Conservation (phyloP, 2,888 invertebrate species). For the Drosophila basisetae region DNA sequence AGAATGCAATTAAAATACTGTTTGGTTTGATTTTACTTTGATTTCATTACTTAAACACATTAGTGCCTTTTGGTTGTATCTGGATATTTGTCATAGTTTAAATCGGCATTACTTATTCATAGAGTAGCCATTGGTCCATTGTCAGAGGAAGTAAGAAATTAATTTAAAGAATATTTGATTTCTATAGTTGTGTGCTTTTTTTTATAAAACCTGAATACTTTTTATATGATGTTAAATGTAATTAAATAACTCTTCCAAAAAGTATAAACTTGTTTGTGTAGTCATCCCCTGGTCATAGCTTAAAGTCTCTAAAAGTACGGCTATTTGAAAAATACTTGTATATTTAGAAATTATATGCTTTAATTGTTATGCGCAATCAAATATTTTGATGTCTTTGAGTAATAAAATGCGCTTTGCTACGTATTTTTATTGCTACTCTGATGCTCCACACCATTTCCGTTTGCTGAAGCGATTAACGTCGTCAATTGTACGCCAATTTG, state of each 20-base stretch:
- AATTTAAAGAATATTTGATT: neutral
- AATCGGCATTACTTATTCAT: neutral
- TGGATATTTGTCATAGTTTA: neutral
- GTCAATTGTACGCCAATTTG: constrained; percentile 79
- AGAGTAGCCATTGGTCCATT: neutral
- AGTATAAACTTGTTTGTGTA: neutral
- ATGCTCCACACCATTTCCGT: constrained; percentile 67
- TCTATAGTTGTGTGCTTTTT: neutral
- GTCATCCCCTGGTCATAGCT: neutral
- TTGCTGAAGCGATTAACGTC: constrained; percentile 69
- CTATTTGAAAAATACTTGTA: neutral
- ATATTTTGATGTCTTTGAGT: constrained; percentile 12
- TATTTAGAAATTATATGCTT: neutral
- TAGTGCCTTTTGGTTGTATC: neutral
- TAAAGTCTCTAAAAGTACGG: neutral
- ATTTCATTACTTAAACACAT: neutral
- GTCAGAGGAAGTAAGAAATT: neutral
- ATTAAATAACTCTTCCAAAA: neutral
- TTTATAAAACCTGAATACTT: neutral
- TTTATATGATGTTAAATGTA: neutral
- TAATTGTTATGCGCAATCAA: constrained; percentile 15
- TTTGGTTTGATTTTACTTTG: neutral
- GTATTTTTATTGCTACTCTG: constrained; percentile 43
- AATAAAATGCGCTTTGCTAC: constrained; percentile 24
- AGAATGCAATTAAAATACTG: neutral